Base-by-base conservation (phyloP, 2,888 invertebrate species). In the Tubulanus polymorphus region DNA sequence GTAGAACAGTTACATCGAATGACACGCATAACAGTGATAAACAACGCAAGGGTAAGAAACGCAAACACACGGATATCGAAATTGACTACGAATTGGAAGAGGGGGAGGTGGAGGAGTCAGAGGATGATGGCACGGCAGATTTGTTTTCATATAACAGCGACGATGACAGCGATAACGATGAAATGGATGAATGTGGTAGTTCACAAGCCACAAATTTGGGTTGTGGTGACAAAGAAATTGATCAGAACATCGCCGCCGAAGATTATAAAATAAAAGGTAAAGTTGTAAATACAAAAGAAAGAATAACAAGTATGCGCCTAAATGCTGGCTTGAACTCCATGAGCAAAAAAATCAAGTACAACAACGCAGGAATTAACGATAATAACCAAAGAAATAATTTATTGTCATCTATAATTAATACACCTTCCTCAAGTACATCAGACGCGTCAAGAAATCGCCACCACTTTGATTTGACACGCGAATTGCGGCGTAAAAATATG, bases 91-190 rank as follows among this genome's bases (percentile, higher is more conserved):
- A n/a, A n/a, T n/a, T n/a, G n/a, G 15, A 15, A 15, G 6, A 41
- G 3, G 41, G 15, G 41, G 41, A 41, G 41, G 3, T 18, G 6
- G 41, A 41, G 20, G 41, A 41, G 6, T 41, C 41, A 5, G 41
- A 41, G 15, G 41, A 41, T 23, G 41, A 15, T 15, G 41, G 41
- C 6, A 15, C 15, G 6, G 41, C 41, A 15, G 41, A 41, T 41
- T 41, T 41, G 15, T 41, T 41, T 41, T 41, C 41, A 5, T 41
- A 41, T 23, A 41, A 41, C 41, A 41, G 41, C 41, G 41, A 41
- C 23, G 41, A 41, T 32, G 35, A n/a, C 41, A 41, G 41, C 15
- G 41, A 41, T 15, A 41, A 23, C 41, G 41, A 41, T 32, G 35
- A 32, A 10, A 12, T 32, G n/a, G 35, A 32, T n/a, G 10, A 12